phyloP scores from a whole-genome alignment of 2,888 invertebrate species.

The Sipha maydis region DNA sequence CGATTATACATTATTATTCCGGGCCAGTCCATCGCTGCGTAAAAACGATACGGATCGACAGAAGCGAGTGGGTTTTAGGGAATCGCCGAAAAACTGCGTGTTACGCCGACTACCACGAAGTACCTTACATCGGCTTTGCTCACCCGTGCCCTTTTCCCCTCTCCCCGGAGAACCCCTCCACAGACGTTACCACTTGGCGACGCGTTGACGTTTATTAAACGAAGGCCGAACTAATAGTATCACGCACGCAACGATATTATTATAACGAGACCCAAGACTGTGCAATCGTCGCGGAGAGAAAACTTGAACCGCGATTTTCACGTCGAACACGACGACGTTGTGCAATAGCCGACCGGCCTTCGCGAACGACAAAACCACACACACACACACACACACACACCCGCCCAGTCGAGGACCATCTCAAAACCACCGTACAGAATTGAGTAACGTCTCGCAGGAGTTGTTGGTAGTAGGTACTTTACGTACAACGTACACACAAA shows the following conservation, averaged over 20 bases:
- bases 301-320: neutral
- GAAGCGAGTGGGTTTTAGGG: no score
- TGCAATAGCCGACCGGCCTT: conserved; percentile 41
- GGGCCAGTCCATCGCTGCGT: no score
- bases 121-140: no score
- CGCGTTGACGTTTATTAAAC: neutral
- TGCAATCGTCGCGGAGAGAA: neutral
- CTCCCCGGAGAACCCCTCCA: no score
- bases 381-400: neutral
- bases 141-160: no score
- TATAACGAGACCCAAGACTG: neutral
- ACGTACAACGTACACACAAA: no score
- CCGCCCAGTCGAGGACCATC: neutral
- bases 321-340: neutral
- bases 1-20: no score
- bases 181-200: neutral
- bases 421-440: neutral
- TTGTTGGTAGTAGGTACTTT: no score
- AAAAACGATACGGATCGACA: no score
- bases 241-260: neutral
- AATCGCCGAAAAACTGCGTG: no score
- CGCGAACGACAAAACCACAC: neutral
- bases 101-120: no score
- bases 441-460: neutral
- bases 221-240: neutral